These are phyloP conservation scores for Carollia perspicillata DNA, from an alignment of 2,113 vertebrate genomes.

Conservation along the genomic window DNA sequence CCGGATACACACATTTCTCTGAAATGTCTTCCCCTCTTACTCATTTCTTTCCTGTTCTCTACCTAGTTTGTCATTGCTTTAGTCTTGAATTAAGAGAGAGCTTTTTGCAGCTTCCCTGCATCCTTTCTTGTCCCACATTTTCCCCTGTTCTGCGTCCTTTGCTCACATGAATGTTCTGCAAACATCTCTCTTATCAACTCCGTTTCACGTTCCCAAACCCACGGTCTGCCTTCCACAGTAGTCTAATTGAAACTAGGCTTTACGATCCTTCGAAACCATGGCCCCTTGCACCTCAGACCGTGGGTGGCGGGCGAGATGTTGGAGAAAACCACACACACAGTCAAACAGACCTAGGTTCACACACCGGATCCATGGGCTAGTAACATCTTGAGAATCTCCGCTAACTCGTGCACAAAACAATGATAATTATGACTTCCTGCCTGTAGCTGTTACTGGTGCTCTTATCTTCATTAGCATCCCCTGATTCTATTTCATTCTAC, in stretches of 20 bases:
- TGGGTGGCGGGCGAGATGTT: neutral
- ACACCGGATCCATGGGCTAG: neutral
- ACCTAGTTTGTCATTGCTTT: neutral
- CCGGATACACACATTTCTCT: neutral
- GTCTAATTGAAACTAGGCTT: neutral
- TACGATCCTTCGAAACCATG: neutral
- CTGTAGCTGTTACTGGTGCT: neutral
- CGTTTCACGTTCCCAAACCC: neutral
- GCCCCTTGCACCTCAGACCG: neutral
- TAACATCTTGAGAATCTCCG: neutral
- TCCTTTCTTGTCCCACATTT: neutral
- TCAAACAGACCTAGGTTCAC: neutral
- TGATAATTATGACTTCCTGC: neutral
- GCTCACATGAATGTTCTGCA: neutral
- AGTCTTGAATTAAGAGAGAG: neutral
- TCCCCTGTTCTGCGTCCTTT: neutral
- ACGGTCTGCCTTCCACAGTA: neutral
- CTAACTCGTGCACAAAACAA: neutral
- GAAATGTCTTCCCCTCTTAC: neutral
- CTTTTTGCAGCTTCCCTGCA: neutral
- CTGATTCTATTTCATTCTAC: neutral
- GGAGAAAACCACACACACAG: neutral
- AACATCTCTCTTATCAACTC: neutral
- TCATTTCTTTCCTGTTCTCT: neutral
- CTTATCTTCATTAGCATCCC: neutral